Evolutionary conservation across 2,113 vertebrate genomes (phyloP).

Genomic region (Caranx melampygus): DNA sequence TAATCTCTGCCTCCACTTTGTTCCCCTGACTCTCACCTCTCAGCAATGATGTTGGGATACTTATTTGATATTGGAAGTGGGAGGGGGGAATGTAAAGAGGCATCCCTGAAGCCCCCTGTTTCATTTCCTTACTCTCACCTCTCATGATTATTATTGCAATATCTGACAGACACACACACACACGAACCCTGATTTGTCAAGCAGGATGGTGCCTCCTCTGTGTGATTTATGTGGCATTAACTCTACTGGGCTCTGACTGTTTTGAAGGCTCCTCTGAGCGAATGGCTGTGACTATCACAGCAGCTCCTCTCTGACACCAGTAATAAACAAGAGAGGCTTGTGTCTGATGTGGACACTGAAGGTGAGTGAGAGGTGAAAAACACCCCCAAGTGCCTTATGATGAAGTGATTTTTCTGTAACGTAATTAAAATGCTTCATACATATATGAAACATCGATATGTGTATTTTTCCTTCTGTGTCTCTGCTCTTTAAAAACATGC

Average conservation of each 20-base stretch:
- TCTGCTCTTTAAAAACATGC: background rate
- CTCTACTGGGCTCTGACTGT: slow-evolving; percentile 20
- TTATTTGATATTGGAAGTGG: background rate
- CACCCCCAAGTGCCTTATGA: slow-evolving; percentile 45
- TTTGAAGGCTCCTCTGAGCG: slow-evolving; percentile 31
- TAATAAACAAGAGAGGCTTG: slow-evolving; percentile 34
- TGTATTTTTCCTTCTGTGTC: background rate
- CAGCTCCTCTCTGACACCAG: slow-evolving; percentile 19
- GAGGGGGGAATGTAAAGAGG: slow-evolving; percentile 1
- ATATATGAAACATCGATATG: background rate
- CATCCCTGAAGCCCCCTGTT: slow-evolving; percentile 16
- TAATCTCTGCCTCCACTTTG: background rate
- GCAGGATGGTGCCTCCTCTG: slow-evolving; percentile 25
- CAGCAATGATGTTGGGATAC: background rate
- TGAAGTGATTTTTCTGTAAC: slow-evolving; percentile 6
- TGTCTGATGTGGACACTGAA: slow-evolving; percentile 30
- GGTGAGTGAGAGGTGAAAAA: slow-evolving; percentile 18
- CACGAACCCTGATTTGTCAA: slow-evolving; percentile 13
- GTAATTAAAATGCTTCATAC: slow-evolving; percentile 24
- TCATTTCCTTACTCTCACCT: slow-evolving; percentile 18
- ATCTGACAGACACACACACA: background rate
- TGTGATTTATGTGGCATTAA: slow-evolving; percentile 51
- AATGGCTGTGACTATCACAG: slow-evolving; percentile 11
- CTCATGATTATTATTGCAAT: slow-evolving; percentile 7
- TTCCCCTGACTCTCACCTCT: slow-evolving; percentile 11